These are phyloP conservation scores for Andrena camellia DNA, from an alignment of 2,888 invertebrate genomes.

Conservation along the genomic window DNA sequence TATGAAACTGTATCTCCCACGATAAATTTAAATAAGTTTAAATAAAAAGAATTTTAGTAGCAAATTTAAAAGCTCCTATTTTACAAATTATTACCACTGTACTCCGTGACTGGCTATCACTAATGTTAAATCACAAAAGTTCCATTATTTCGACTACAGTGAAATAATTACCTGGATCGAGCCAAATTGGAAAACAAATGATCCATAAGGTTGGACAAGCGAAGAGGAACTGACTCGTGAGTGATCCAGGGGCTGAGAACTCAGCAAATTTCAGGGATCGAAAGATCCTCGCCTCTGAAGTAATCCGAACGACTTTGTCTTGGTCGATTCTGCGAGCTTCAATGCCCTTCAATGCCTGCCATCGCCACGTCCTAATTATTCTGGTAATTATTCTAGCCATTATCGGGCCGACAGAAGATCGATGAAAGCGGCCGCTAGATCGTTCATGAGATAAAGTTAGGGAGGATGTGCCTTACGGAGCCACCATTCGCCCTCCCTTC, in stretches of 20 bases:
- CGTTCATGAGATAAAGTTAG: slow-evolving; percentile 60
- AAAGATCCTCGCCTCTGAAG: slow-evolving; percentile 50
- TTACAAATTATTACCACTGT: no score
- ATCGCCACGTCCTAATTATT: slow-evolving; percentile 76
- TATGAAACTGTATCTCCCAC: no score
- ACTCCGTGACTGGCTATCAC: no score
- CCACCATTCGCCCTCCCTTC: slow-evolving; percentile 40
- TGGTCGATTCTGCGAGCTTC: slow-evolving; percentile 65
- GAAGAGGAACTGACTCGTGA: background rate
- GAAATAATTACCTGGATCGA: no score
- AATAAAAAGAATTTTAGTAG: no score
- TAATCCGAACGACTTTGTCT: slow-evolving; percentile 55
- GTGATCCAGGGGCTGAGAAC: background rate
- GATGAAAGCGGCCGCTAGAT: slow-evolving; percentile 60
- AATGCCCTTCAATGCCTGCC: slow-evolving; percentile 72
- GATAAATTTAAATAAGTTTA: no score
- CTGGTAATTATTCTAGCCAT: slow-evolving; percentile 78
- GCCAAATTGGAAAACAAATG: background rate
- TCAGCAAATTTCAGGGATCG: slow-evolving; percentile 45
- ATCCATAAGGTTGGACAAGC: background rate
- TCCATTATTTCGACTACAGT: no score
- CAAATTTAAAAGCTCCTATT: no score
- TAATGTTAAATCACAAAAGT: no score
- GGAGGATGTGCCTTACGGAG: slow-evolving; percentile 51
- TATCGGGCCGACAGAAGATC: slow-evolving; percentile 67